phyloP scores from a whole-genome alignment of 2,888 invertebrate species.

The Scaptodrosophila latifasciaeformis region DNA sequence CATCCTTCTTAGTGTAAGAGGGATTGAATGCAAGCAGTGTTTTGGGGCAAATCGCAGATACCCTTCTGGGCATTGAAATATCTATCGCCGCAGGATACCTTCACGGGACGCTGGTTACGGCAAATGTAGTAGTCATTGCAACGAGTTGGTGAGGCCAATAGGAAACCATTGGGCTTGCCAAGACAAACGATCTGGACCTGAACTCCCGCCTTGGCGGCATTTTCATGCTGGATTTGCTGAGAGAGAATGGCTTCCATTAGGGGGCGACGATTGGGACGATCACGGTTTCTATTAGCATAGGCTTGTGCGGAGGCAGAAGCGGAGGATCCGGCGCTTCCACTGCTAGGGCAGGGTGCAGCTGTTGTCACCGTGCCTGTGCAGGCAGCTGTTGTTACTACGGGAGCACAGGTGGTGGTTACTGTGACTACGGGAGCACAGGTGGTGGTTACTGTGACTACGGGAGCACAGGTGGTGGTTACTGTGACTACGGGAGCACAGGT shows the following conservation, averaged over 20 bases:
- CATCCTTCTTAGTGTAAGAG: too few relatives aligned
- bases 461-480: background rate
- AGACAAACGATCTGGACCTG: conserved; percentile 37
- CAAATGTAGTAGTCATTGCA: conserved; percentile 63
- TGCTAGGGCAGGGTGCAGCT: background rate
- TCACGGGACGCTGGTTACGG: conserved; percentile 41
- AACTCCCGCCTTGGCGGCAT: background rate
- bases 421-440: background rate
- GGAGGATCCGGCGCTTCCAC: background rate
- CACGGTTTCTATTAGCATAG: too few relatives aligned
- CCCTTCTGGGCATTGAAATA: conserved; percentile 60
- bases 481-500: background rate
- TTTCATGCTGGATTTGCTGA: background rate
- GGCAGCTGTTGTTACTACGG: conserved; percentile 3
- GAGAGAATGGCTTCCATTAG: conserved; percentile 25
- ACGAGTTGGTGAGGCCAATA: conserved; percentile 46
- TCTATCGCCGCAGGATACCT: conserved; percentile 51
- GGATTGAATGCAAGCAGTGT: too few relatives aligned
- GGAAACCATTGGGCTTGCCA: conserved; percentile 52
- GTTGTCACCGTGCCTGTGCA: conserved; percentile 1
- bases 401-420: conserved; percentile 1
- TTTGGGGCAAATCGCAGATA: conserved; percentile 61
- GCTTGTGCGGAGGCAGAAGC: background rate
- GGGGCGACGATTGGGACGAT: conserved; percentile 24
- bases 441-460: background rate